phyloP scores from a whole-genome alignment of 2,113 vertebrate species.

The Lasiurus borealis region DNA sequence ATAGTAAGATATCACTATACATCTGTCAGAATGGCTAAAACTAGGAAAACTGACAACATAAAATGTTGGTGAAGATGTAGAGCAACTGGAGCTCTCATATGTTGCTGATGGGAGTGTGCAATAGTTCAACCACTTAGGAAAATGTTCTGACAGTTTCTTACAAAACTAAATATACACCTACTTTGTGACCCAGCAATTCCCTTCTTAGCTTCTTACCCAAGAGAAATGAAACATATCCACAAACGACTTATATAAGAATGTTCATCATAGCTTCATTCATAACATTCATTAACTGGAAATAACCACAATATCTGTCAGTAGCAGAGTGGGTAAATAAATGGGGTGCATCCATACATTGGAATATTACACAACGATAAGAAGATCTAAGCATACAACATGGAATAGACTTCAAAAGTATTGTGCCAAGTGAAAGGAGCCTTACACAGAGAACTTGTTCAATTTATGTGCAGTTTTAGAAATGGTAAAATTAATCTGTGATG shows the following conservation, averaged over 20 bases:
- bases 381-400: not conserved
- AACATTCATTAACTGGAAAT: not conserved
- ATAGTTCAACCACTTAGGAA: not conserved
- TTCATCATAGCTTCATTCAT: not conserved
- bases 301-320: not conserved
- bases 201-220: not conserved
- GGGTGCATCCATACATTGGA: not conserved
- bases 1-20: not conserved
- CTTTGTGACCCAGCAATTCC: not conserved
- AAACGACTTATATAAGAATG: not conserved
- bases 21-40: not conserved
- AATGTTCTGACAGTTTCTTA: not conserved
- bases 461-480: slow-evolving; percentile 19
- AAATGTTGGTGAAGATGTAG: not conserved
- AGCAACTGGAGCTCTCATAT: not conserved
- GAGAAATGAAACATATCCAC: not conserved
- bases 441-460: not conserved
- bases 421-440: not conserved
- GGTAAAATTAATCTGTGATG: not conserved
- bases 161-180: not conserved
- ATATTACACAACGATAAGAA: not conserved
- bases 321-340: not conserved
- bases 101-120: not conserved
- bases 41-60: not conserved
- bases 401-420: not conserved